Evolutionary conservation across 2,797 vertebrate genomes (phyloP).

Genomic region (Halcyon smyrnensis): DNA sequence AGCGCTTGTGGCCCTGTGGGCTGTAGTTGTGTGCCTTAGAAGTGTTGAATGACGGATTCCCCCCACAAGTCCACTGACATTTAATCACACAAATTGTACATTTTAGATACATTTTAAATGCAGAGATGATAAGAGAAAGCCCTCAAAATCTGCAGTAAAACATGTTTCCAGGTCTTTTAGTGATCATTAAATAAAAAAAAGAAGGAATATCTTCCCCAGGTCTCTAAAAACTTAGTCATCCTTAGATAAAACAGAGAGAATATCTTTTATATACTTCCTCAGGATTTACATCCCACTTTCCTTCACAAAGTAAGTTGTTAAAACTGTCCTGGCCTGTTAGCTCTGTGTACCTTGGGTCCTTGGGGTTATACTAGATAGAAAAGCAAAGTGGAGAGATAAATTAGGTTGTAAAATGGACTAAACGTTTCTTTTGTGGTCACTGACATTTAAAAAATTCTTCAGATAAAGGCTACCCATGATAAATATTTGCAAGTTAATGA

Average conservation of each 20-base stretch:
- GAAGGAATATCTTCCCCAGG: background rate
- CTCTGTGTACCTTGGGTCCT: slow-evolving; percentile 19
- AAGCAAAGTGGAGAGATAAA: slow-evolving; percentile 39
- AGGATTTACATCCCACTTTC: slow-evolving; percentile 22
- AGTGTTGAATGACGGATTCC: background rate
- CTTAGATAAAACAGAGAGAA: slow-evolving; percentile 1
- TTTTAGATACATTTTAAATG: background rate
- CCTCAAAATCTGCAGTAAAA: background rate
- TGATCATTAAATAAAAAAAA: background rate
- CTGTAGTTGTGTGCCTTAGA: background rate
- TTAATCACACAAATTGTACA: background rate
- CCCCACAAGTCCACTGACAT: background rate
- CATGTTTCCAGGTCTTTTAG: background rate
- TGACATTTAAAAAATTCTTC: slow-evolving; percentile 64
- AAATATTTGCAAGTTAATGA: slow-evolving; percentile 68
- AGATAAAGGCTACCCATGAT: slow-evolving; percentile 59
- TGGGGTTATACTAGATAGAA: slow-evolving; percentile 18
- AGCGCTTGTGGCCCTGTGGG: rapidly evolving
- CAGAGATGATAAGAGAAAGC: background rate
- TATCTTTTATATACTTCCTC: slow-evolving; percentile 18
- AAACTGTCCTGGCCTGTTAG: slow-evolving; percentile 21
- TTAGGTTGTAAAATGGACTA: slow-evolving; percentile 51
- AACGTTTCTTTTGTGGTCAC: slow-evolving; percentile 58
- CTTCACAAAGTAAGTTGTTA: slow-evolving; percentile 32
- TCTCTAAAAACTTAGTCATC: background rate